Evolutionary conservation across 2,113 vertebrate genomes (phyloP).

Genomic region (Formicarius rufipectus): DNA sequence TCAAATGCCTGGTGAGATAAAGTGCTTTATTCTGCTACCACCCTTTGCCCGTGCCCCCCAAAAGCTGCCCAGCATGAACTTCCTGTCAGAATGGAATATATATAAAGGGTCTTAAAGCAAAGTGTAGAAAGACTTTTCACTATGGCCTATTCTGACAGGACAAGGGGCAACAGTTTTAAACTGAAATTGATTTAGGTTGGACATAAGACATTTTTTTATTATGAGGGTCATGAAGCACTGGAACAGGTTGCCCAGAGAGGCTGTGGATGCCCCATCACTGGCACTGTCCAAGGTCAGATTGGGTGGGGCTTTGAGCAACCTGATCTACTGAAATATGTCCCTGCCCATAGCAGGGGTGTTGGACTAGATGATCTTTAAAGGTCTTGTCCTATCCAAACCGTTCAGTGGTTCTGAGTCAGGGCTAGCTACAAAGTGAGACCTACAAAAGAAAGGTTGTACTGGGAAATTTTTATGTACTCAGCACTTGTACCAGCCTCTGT

Average conservation of each 20-base stretch:
- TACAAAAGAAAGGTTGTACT: neutral
- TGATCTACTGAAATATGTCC: neutral
- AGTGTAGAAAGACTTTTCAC: neutral
- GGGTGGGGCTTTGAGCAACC: neutral
- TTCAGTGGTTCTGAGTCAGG: neutral
- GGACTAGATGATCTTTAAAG: neutral
- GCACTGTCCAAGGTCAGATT: neutral
- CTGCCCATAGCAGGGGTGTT: neutral
- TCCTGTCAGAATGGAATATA: neutral
- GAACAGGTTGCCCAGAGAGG: neutral
- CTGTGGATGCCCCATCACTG: neutral
- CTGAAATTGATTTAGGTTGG: neutral
- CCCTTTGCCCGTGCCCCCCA: accelerated
- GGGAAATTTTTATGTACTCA: neutral
- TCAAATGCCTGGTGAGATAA: neutral
- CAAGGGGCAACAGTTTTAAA: neutral
- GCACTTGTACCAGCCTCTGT: neutral
- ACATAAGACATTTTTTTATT: neutral
- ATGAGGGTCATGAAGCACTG: neutral
- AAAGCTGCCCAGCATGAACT: neutral
- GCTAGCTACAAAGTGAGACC: neutral
- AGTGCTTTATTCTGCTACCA: neutral
- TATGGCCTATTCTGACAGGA: neutral
- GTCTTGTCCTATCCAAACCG: neutral
- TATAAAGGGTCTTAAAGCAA: neutral